These are phyloP conservation scores for Stenodema calcarata DNA, from an alignment of 2,888 invertebrate species.

Conservation along the genomic window DNA sequence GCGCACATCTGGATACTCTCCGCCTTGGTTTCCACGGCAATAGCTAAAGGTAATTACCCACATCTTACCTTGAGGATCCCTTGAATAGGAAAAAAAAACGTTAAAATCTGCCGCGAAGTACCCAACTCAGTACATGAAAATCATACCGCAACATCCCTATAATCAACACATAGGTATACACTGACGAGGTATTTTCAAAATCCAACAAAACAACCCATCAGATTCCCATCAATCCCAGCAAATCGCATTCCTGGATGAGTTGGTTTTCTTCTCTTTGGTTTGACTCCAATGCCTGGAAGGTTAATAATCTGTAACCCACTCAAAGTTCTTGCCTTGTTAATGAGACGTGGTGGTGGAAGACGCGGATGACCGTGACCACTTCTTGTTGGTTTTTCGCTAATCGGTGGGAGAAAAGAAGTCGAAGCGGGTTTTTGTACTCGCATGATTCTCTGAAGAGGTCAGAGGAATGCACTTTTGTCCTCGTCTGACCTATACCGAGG, in stretches of 20 bases:
- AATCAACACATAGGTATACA: background rate
- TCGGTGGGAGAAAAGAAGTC: slow-evolving; percentile 1
- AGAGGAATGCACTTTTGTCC: slow-evolving; percentile 2
- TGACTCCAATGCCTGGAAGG: background rate
- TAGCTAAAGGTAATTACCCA: slow-evolving; percentile 23
- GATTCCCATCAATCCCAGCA: background rate
- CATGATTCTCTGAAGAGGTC: background rate
- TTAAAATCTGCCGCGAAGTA: background rate
- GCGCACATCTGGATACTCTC: slow-evolving; percentile 43
- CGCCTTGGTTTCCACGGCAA: slow-evolving; percentile 11
- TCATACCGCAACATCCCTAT: background rate
- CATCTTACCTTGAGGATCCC: background rate
- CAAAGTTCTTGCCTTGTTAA: background rate
- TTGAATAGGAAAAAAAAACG: background rate
- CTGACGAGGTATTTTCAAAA: background rate
- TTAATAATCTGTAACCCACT: background rate
- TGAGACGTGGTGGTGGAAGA: background rate
- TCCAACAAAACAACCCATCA: background rate
- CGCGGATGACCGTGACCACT: slow-evolving; percentile 12
- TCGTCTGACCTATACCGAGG: background rate
- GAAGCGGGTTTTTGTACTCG: background rate
- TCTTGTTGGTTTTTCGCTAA: slow-evolving; percentile 7
- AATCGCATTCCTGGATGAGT: background rate
- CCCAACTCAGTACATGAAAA: background rate
- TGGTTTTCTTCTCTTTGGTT: background rate